Evolutionary conservation across 2,888 invertebrate genomes (phyloP).

Genomic region (Drepana falcataria): DNA sequence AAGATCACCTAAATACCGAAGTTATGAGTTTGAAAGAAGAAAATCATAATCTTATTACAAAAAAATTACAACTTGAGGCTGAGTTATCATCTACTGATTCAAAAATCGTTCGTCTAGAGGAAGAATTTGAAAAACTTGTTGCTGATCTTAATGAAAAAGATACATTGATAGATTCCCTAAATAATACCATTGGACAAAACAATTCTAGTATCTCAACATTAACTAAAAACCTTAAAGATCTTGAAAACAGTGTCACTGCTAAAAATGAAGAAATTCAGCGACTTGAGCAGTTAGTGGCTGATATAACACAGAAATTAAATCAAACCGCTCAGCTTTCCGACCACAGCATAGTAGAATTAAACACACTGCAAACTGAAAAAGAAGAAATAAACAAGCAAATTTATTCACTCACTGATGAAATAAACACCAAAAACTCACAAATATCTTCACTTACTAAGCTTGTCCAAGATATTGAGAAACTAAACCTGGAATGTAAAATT

Average conservation of each 20-base stretch:
- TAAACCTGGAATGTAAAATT: slow-evolving; percentile 28
- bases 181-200: slow-evolving; percentile 37
- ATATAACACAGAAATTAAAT: slow-evolving; percentile 30
- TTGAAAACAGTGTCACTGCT: slow-evolving; percentile 33
- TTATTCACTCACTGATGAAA: slow-evolving; percentile 39
- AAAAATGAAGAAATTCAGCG: slow-evolving; percentile 51
- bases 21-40: slow-evolving; percentile 38
- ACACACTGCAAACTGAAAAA: slow-evolving; percentile 41
- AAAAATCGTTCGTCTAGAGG: slow-evolving; percentile 57
- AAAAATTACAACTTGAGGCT: slow-evolving; percentile 41
- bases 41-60: slow-evolving; percentile 38
- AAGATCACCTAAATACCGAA: slow-evolving; percentile 36
- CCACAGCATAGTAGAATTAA: slow-evolving; percentile 39
- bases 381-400: slow-evolving; percentile 47
- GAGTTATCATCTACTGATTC: slow-evolving; percentile 46
- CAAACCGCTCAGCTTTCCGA: slow-evolving; percentile 26
- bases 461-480: slow-evolving; percentile 36
- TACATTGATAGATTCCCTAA: slow-evolving; percentile 48
- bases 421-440: slow-evolving; percentile 38
- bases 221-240: slow-evolving; percentile 35
- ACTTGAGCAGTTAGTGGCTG: slow-evolving; percentile 36
- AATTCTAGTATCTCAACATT: slow-evolving; percentile 31
- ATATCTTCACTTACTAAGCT: slow-evolving; percentile 35
- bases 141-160: slow-evolving; percentile 63
- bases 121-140: slow-evolving; percentile 54